Evolutionary conservation across 35 echinoderm and acorn worm genomes (phyloP).

Genomic region (Lytechinus pictus): DNA sequence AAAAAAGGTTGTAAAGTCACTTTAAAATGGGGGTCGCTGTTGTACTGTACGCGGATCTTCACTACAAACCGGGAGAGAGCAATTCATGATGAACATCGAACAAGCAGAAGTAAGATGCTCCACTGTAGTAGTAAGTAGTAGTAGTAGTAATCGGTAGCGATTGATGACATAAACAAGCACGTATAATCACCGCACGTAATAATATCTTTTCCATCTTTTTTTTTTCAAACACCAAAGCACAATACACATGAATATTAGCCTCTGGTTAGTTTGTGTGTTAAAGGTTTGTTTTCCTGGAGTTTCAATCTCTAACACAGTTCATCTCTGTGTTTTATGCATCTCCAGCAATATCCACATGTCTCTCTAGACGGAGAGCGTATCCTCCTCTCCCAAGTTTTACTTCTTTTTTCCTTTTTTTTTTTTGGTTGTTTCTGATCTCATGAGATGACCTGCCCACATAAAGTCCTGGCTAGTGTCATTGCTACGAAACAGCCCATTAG

Average conservation of each 20-base stretch:
- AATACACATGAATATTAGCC: constrained; percentile 34
- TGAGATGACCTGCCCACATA: constrained; percentile 5
- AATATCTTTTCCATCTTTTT: constrained; percentile 49
- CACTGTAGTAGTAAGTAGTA: constrained; percentile 39
- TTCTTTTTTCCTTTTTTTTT: background rate
- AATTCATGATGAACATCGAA: background rate
- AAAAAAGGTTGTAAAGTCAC: background rate
- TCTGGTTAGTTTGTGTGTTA: constrained; percentile 28
- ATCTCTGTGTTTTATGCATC: background rate
- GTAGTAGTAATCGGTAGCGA: constrained; percentile 23
- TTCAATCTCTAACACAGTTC: background rate
- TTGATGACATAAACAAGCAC: constrained; percentile 42
- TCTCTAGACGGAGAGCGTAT: background rate
- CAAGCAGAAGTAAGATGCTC: constrained; percentile 23
- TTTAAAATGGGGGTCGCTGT: background rate
- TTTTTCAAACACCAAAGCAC: constrained; percentile 44
- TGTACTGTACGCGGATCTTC: background rate
- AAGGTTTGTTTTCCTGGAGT: constrained; percentile 34
- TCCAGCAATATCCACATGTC: background rate
- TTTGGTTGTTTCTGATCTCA: constrained; percentile 26
- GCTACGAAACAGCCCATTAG: constrained; percentile 23
- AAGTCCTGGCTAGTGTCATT: constrained; percentile 30
- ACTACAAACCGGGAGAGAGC: background rate
- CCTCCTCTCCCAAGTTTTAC: background rate
- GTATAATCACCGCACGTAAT: constrained; percentile 44